Evolutionary conservation across 2,888 invertebrate species (phyloP), one percentile per base, ranked within the genome.

Genomic region (Branchellion lobata): DNA sequence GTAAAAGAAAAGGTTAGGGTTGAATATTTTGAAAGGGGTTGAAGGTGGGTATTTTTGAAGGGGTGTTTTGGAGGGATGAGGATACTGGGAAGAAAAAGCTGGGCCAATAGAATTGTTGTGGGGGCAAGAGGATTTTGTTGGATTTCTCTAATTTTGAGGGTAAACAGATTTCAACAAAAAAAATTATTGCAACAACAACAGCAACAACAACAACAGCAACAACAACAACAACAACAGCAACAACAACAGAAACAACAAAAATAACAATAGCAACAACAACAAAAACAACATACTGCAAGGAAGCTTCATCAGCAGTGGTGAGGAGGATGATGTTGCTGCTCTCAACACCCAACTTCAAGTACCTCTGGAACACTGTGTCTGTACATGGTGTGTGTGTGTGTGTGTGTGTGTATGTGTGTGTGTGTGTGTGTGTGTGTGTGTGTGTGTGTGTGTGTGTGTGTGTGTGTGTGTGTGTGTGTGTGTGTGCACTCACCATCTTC

Each of bases 231-330:
- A 40, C 40, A 8, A 40, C 40, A 18, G 31, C 57, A 14, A 51
- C 57, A 21, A 57, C 24, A 8, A 29, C 24, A 31, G 24, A 51
- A n/a, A 33, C n/a, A 1, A 34, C 53, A 8, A 8, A 34, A 24
- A 2, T 1, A 24, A 40, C 29, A 24, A 36, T 1, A 21, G 3
- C 21, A 3, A 51, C 21, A n/a, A 47, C 1, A 29, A 51, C 27
- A 1, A 57, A 21, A 47, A 31, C 34, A 31, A 57, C 79, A 73
- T 36, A 79, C 79, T 79, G 79, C 18, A 73, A 57, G 18, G 79
- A 79, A 21, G 79, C 79, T 71, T 87, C 87, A 84, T 87, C 86
- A 83, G 82, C 85, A 79, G 85, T 86, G 36, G 85, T 85, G n/a
- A 85, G 75, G 36, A 86, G 81, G 0, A 86, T 81, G 8, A 84